phyloP scores from a whole-genome alignment of 1,140 invertebrate species.

The Bombyx mori region DNA sequence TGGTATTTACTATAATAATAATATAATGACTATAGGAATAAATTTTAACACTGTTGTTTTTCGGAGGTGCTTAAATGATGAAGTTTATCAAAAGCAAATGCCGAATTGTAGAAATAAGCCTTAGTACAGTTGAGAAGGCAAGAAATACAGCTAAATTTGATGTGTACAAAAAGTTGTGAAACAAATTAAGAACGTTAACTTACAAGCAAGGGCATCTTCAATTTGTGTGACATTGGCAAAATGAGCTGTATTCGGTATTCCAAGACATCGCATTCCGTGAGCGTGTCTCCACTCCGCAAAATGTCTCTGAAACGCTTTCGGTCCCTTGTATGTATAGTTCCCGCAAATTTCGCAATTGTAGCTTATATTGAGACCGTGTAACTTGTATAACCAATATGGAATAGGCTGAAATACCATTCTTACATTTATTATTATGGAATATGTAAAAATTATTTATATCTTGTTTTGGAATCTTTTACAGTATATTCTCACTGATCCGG shows the following conservation, averaged over 20 bases:
- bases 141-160: not conserved
- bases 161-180: not conserved
- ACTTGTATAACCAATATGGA: slow-evolving; percentile 99
- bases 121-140: not conserved
- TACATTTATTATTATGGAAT: not conserved
- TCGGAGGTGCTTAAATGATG: not conserved
- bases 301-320: slow-evolving; percentile 99
- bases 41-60: not conserved
- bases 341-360: slow-evolving; percentile 99
- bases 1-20: too few species aligned
- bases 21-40: not conserved
- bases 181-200: slow-evolving; percentile 47
- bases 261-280: slow-evolving; percentile 98
- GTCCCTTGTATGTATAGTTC: slow-evolving; percentile 99
- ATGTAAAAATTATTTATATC: not conserved
- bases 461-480: not conserved
- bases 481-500: slow-evolving; percentile 4
- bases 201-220: slow-evolving; percentile 95
- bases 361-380: slow-evolving; percentile 98
- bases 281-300: slow-evolving; percentile 99
- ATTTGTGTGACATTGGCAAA: slow-evolving; percentile 99
- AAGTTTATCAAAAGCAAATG: not conserved
- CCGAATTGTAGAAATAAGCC: too few species aligned
- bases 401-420: slow-evolving; percentile 39
- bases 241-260: slow-evolving; percentile 99